These are phyloP conservation scores for Drosophila pseudotalamancana DNA, from an alignment of 2,888 invertebrate genomes.

Conservation along the genomic window DNA sequence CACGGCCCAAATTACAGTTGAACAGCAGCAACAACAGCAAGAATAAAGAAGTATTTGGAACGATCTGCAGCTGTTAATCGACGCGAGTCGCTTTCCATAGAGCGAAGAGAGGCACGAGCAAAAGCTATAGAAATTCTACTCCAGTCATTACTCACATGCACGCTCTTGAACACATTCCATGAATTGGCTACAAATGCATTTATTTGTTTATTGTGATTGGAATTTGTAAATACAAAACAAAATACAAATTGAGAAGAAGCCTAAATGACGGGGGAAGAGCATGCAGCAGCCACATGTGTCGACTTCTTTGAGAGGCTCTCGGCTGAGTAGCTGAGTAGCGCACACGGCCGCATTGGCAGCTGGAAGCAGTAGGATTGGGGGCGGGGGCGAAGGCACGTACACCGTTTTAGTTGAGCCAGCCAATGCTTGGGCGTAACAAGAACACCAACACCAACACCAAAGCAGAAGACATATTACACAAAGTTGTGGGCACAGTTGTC, in stretches of 20 bases:
- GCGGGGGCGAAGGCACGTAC: not conserved
- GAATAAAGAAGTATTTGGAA: slow-evolving; percentile 27
- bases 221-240: slow-evolving; percentile 31
- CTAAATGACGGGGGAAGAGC: slow-evolving; percentile 1
- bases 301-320: slow-evolving; percentile 14
- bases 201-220: slow-evolving; percentile 34
- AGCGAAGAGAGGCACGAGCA: not conserved
- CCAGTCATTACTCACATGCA: not conserved
- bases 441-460: slow-evolving; percentile 47
- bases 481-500: slow-evolving; percentile 82
- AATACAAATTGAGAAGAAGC: slow-evolving; percentile 32
- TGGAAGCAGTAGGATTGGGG: not conserved
- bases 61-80: slow-evolving; percentile 54
- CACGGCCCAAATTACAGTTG: slow-evolving; percentile 26
- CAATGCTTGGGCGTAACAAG: slow-evolving; percentile 55
- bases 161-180: not conserved
- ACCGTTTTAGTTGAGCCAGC: slow-evolving; percentile 34
- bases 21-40: slow-evolving; percentile 29
- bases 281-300: slow-evolving; percentile 26
- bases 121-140: slow-evolving; percentile 1
- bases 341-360: slow-evolving; percentile 34
- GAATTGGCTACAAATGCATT: slow-evolving; percentile 23
- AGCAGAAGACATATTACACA: slow-evolving; percentile 52
- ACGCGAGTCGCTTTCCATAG: slow-evolving; percentile 18
- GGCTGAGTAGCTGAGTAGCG: slow-evolving; percentile 13